Conservation (phyloP, 2,113 vertebrate species). For the Phalacrocorax pelagicus region DNA sequence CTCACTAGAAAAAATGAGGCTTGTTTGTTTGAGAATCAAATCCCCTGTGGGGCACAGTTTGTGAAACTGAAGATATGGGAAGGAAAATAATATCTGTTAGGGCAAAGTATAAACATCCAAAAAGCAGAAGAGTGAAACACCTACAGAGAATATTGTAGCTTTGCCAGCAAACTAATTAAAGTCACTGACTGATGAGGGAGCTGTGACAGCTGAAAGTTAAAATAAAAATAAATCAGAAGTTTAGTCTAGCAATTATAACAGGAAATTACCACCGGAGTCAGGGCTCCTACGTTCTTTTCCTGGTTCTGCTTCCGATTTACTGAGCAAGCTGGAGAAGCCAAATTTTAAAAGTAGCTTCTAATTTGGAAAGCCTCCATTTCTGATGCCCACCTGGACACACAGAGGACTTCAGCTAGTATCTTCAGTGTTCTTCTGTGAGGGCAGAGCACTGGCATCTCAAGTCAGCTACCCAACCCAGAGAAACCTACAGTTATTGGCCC, state of each 20-base stretch:
- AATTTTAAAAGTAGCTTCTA: not conserved
- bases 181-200: not conserved
- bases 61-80: conserved; percentile 26
- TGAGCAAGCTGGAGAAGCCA: not conserved
- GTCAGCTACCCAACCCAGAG: not conserved
- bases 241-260: conserved; percentile 27
- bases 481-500: not conserved
- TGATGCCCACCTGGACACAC: not conserved
- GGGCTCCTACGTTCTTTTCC: not conserved
- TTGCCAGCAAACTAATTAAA: conserved; percentile 41
- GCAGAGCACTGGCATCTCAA: not conserved
- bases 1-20: conserved; percentile 25
- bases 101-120: not conserved
- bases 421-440: not conserved
- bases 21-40: conserved; percentile 17
- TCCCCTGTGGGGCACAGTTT: conserved; percentile 1
- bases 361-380: not conserved
- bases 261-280: not conserved
- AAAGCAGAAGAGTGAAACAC: conserved; percentile 28
- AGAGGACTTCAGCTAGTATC: not conserved
- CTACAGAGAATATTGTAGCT: conserved; percentile 1
- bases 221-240: conserved; percentile 56
- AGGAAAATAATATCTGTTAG: conserved; percentile 1
- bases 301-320: conserved; percentile 18
- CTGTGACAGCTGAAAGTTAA: not conserved